Percentiles rank a stretch among this genome's conserved stretches.
Conservation (phyloP, 2,113 vertebrate species). For the Protobothrops flavoviridis region DNA sequence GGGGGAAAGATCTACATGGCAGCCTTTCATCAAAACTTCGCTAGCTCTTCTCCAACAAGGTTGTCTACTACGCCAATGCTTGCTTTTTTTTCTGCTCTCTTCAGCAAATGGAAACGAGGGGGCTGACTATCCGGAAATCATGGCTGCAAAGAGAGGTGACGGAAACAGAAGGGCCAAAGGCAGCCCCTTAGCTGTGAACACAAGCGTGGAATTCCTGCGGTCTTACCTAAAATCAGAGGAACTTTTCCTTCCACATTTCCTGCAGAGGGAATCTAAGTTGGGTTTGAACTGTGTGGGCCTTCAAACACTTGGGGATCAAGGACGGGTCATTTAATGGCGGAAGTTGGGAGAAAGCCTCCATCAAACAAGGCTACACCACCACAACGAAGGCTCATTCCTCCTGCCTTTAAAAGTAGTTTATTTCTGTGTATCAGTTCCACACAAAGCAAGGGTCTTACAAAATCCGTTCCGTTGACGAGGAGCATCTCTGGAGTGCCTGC, state of each 20-base stretch:
- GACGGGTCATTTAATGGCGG: not conserved
- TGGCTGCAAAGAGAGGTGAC: not conserved
- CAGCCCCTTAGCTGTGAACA: not conserved
- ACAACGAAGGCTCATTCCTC: not conserved
- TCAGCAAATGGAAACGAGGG: not conserved
- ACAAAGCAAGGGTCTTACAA: slow-evolving; percentile 64
- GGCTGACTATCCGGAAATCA: not conserved
- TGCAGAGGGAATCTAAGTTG: too few species aligned
- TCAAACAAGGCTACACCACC: fast-evolving
- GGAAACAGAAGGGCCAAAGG: too few species aligned
- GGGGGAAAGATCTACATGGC: too few species aligned
- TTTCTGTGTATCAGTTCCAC: slow-evolving; percentile 54
- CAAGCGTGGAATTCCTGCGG: too few species aligned
- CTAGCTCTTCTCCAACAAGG: not conserved
- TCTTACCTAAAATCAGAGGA: not conserved
- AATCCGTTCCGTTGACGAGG: slow-evolving; percentile 49
- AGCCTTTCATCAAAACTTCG: not conserved
- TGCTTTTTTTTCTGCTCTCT: not conserved
- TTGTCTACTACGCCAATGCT: not conserved
- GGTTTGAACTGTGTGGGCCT: not conserved
- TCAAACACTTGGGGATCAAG: not conserved
- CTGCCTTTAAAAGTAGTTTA: slow-evolving; percentile 60
- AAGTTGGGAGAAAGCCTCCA: not conserved
- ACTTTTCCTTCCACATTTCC: not conserved
- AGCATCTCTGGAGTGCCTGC: slow-evolving; percentile 53